A percentile compares a stretch with the other conserved stretches of the same genome.
phyloP scores from a whole-genome alignment of 2,888 invertebrate species.

The Stenichneumon culpator region DNA sequence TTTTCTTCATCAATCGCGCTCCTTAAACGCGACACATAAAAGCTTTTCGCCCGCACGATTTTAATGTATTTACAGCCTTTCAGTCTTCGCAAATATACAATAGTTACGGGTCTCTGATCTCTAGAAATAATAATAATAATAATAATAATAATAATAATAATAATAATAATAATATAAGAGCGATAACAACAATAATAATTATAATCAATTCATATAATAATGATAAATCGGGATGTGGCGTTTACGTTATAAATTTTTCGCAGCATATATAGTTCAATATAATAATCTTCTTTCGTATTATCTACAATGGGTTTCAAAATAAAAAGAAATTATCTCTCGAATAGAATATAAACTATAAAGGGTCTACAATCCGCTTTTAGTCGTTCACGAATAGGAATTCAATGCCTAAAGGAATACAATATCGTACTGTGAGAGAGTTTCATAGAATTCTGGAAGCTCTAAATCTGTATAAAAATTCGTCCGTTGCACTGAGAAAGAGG shows the following conservation, averaged over 20 bases:
- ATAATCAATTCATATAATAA: conserved; percentile 75
- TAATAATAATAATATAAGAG: conserved; percentile 72
- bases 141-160: conserved; percentile 71
- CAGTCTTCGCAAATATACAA: conserved; percentile 84
- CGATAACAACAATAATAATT: conserved; percentile 77
- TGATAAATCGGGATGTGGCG: conserved; percentile 67
- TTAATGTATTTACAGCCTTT: conserved; percentile 82
- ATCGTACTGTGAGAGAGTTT: conserved; percentile 18
- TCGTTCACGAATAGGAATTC: conserved; percentile 25
- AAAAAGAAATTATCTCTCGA: conserved; percentile 65
- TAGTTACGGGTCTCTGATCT: conserved; percentile 77
- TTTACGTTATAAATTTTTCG: conserved; percentile 60
- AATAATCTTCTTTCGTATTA: conserved; percentile 70
- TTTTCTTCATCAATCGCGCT: conserved; percentile 49
- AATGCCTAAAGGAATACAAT: conserved; percentile 15
- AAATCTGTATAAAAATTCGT: conserved; percentile 52
- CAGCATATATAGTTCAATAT: conserved; percentile 60
- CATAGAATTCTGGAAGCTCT: conserved; percentile 32
- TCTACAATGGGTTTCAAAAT: conserved; percentile 71
- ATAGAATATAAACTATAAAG: conserved; percentile 57
- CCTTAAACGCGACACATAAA: conserved; percentile 56
- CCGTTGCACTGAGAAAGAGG: background rate
- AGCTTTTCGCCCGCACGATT: conserved; percentile 66
- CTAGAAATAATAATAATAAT: conserved; percentile 74
- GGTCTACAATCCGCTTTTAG: conserved; percentile 23